Conservation (phyloP, 2,888 invertebrate species). For the Chromoteleia sp. region DNA sequence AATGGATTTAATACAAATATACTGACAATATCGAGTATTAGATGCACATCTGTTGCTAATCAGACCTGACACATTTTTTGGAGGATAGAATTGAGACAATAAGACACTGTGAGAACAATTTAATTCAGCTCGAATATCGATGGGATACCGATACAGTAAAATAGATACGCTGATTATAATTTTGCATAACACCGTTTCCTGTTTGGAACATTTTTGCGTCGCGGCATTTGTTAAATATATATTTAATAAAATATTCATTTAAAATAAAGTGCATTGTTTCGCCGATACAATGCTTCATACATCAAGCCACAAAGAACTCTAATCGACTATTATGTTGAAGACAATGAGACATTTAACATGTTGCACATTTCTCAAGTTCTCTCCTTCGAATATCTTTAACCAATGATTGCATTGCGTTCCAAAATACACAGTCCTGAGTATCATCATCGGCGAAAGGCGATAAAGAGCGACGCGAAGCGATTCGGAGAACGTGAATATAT, state of each 20-base stretch:
- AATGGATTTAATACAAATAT: too few species aligned
- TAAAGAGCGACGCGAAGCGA: conserved; percentile 66
- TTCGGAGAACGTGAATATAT: conserved; percentile 67
- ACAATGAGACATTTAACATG: conserved; percentile 70
- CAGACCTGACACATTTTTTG: too few species aligned
- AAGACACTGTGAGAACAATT: too few species aligned
- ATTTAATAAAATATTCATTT: conserved; percentile 68
- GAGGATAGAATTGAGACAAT: too few species aligned
- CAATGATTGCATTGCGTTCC: conserved; percentile 67
- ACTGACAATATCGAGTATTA: too few species aligned
- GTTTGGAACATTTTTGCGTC: conserved; percentile 27
- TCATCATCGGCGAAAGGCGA: conserved; percentile 68
- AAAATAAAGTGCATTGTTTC: conserved; percentile 67
- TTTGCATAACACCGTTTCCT: conserved; percentile 32
- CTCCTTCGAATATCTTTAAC: conserved; percentile 66
- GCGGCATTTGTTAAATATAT: conserved; percentile 46
- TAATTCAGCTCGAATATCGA: too few species aligned
- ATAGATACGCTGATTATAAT: neutral
- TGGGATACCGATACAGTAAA: neutral
- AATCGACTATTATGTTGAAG: conserved; percentile 69
- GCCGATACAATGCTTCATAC: conserved; percentile 68
- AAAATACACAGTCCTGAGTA: conserved; percentile 67
- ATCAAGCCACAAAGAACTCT: conserved; percentile 69
- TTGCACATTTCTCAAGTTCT: conserved; percentile 69
- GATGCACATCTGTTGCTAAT: too few species aligned